Evolutionary conservation across 2,888 invertebrate species (phyloP).

Genomic region (Proisotoma minuta): DNA sequence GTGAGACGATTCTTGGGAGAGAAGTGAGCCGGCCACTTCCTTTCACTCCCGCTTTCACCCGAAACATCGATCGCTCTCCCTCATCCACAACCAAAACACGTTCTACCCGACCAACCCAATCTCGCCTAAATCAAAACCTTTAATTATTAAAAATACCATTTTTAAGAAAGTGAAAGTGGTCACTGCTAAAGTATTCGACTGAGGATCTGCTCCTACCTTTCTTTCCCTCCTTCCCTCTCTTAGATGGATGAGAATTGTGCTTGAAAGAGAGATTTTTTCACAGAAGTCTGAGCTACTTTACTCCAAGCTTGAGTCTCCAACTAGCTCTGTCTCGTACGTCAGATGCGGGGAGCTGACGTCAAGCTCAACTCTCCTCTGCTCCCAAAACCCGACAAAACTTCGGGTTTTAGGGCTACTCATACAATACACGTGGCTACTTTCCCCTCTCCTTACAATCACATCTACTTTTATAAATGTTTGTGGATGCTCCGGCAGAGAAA

Average conservation of each 20-base stretch:
- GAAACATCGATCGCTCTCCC: background rate
- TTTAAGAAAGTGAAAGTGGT: background rate
- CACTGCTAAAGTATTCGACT: background rate
- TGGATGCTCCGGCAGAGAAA: background rate
- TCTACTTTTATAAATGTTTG: too few relatives aligned
- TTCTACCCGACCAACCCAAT: background rate
- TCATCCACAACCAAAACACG: constrained; percentile 1
- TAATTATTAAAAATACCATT: too few relatives aligned
- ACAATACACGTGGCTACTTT: too few relatives aligned
- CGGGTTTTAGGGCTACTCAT: too few relatives aligned
- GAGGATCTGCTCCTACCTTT: background rate
- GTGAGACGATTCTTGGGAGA: background rate
- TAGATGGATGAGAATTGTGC: background rate
- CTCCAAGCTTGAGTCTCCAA: background rate
- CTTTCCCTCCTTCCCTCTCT: background rate
- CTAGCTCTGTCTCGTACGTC: too few relatives aligned
- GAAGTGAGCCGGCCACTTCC: constrained; percentile 1
- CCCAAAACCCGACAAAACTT: too few relatives aligned
- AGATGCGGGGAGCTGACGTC: background rate
- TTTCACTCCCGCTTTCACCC: constrained; percentile 6
- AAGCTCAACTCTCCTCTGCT: background rate
- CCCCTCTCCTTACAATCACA: too few relatives aligned
- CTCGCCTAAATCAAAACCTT: too few relatives aligned
- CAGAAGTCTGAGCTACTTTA: background rate
- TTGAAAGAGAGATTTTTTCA: constrained; percentile 1